A percentile compares a stretch with the other conserved stretches of the same genome.
These are phyloP conservation scores for Pogonomyrmex barbatus DNA, from an alignment of 1,140 invertebrate species.

Conservation along the genomic window DNA sequence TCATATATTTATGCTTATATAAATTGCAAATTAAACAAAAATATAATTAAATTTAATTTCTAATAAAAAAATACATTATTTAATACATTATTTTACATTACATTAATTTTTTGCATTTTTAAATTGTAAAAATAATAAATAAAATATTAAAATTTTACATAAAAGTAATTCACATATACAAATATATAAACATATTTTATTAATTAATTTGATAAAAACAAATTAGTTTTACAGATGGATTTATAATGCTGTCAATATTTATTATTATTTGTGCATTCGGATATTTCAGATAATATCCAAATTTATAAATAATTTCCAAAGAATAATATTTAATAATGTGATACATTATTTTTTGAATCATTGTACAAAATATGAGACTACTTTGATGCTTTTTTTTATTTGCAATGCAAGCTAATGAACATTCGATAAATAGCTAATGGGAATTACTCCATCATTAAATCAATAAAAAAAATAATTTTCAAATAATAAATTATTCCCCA, in stretches of 20 bases:
- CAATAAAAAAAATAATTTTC: neutral
- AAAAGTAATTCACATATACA: constrained; percentile 35
- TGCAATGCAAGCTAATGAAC: neutral
- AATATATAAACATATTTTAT: constrained; percentile 7
- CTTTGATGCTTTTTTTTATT: neutral
- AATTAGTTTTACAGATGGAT: constrained; percentile 20
- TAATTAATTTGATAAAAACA: neutral
- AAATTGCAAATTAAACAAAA: constrained; percentile 36
- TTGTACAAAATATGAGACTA: neutral
- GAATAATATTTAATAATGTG: constrained; percentile 10
- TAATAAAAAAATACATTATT: constrained; percentile 35
- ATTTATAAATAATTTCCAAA: constrained; percentile 21
- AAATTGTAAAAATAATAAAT: constrained; percentile 2
- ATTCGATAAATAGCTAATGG: neutral
- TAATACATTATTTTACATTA: no score
- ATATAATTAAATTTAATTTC: constrained; percentile 36
- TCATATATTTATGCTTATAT: constrained; percentile 47
- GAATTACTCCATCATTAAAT: neutral
- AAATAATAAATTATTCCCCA: neutral
- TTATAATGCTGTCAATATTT: constrained; percentile 22
- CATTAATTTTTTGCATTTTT: neutral
- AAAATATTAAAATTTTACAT: neutral
- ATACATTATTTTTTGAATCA: constrained; percentile 1
- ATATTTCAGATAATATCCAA: neutral
- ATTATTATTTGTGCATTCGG: neutral